Evolutionary conservation across 2,113 vertebrate genomes (phyloP).

Genomic region (Mugil cephalus): DNA sequence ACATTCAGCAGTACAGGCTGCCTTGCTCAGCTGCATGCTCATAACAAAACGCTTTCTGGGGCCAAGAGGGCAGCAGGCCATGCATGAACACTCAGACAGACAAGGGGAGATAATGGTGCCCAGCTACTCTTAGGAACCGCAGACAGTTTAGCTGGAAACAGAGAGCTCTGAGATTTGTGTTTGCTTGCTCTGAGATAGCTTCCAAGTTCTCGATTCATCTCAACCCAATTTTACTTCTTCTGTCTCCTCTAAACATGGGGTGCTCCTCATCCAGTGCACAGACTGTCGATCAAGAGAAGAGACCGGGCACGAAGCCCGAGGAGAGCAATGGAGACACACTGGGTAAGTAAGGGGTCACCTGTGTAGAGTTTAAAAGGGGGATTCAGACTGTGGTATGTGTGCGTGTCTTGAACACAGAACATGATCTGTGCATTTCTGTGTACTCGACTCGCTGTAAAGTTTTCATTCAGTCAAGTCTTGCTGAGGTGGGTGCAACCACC

Average conservation of each 20-base stretch:
- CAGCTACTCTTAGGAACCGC: conserved; percentile 54
- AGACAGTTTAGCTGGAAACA: conserved; percentile 26
- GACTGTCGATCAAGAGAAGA: conserved; percentile 81
- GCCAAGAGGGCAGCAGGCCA: conserved; percentile 58
- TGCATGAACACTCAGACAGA: conserved; percentile 61
- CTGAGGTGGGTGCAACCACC: conserved; percentile 33
- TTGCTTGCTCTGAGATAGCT: conserved; percentile 1
- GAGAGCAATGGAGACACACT: conserved; percentile 76
- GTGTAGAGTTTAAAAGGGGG: neutral
- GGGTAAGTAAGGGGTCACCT: conserved; percentile 68
- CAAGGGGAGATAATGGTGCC: conserved; percentile 62
- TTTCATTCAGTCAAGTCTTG: conserved; percentile 18
- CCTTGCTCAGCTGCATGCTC: conserved; percentile 35
- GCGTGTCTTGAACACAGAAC: neutral
- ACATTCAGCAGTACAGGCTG: conserved; percentile 35
- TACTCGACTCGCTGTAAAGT: neutral
- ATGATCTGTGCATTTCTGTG: neutral
- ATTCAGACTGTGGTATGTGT: too few species aligned
- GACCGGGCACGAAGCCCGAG: conserved; percentile 81
- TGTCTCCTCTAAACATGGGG: conserved; percentile 74
- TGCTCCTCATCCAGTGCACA: conserved; percentile 85
- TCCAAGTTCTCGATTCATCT: conserved; percentile 12
- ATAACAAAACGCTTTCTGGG: conserved; percentile 55
- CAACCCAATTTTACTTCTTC: neutral
- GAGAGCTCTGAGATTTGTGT: conserved; percentile 19